Percentiles rank a stretch among this genome's conserved stretches.
These are phyloP conservation scores for Colius striatus DNA, from an alignment of 2,113 vertebrate species.

Conservation along the genomic window DNA sequence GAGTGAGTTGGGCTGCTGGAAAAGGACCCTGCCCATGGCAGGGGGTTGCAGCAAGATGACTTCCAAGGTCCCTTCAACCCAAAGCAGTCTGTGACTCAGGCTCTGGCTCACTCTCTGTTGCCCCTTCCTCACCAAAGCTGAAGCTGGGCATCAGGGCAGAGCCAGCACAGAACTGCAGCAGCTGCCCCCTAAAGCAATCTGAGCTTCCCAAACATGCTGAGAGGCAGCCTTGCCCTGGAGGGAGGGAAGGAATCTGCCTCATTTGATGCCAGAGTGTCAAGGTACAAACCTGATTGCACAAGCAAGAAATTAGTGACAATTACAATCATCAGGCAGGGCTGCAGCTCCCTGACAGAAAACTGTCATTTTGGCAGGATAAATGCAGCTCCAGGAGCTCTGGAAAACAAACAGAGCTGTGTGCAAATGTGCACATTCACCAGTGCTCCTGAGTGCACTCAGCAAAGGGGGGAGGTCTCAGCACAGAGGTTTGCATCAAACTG, in stretches of 20 bases:
- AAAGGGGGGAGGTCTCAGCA: background rate
- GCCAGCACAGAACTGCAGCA: rapidly evolving
- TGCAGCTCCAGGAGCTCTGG: background rate
- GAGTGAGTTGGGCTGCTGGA: no score
- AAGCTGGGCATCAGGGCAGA: background rate
- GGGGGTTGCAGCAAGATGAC: no score
- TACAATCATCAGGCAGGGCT: background rate
- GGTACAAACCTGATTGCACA: slow-evolving; percentile 17
- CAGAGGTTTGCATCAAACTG: background rate
- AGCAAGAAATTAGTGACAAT: slow-evolving; percentile 59
- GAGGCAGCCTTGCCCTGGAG: background rate
- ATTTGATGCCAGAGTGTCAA: background rate
- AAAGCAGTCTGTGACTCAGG: no score
- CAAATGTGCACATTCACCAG: background rate
- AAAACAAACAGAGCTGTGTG: background rate
- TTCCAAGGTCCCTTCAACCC: no score
- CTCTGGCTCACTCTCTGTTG: no score
- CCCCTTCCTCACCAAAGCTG: background rate
- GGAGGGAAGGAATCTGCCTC: background rate
- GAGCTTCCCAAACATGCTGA: rapidly evolving
- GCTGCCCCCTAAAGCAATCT: background rate
- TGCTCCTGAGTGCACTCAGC: rapidly evolving
- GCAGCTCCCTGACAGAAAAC: background rate
- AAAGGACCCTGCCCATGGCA: no score
- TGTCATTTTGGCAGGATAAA: slow-evolving; percentile 22